Conservation (phyloP, 1,140 invertebrate species). For the Leucophenga varia region DNA sequence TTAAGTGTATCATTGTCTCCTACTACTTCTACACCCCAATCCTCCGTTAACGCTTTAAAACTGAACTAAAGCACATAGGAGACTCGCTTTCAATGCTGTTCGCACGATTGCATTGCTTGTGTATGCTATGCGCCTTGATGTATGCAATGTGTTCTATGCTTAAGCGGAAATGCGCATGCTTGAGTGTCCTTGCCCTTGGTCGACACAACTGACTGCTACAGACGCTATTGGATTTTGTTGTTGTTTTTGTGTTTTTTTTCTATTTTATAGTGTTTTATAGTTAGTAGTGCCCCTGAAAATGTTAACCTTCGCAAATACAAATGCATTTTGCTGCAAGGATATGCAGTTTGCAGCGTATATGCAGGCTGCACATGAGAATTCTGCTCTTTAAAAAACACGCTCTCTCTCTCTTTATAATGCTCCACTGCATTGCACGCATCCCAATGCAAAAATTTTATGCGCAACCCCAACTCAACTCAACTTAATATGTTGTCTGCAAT, state of each 20-base stretch:
- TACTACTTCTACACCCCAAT: no score
- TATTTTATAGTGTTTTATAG: no score
- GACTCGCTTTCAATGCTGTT: no score
- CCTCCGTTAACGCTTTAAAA: no score
- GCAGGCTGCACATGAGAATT: slow-evolving; percentile 26
- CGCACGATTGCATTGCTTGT: neutral
- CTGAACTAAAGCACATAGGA: no score
- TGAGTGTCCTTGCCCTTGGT: slow-evolving; percentile 54
- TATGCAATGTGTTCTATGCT: slow-evolving; percentile 14
- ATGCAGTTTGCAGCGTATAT: slow-evolving; percentile 21
- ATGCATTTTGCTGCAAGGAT: slow-evolving; percentile 17
- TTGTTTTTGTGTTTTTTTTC: slow-evolving; percentile 13
- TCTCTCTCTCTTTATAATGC: slow-evolving; percentile 3
- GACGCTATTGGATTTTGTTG: slow-evolving; percentile 16
- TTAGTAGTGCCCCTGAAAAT: slow-evolving; percentile 45
- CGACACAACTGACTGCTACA: slow-evolving; percentile 13
- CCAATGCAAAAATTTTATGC: no score
- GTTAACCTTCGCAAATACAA: slow-evolving; percentile 53
- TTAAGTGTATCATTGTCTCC: no score
- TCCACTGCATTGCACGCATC: no score
- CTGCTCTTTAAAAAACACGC: no score
- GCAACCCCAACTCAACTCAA: neutral
- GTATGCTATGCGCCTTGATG: slow-evolving; percentile 3
- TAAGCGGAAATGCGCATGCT: slow-evolving; percentile 51
- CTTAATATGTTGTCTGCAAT: neutral